These are phyloP conservation scores for Apotomis capreana DNA, from an alignment of 2,888 invertebrate species.

Conservation along the genomic window DNA sequence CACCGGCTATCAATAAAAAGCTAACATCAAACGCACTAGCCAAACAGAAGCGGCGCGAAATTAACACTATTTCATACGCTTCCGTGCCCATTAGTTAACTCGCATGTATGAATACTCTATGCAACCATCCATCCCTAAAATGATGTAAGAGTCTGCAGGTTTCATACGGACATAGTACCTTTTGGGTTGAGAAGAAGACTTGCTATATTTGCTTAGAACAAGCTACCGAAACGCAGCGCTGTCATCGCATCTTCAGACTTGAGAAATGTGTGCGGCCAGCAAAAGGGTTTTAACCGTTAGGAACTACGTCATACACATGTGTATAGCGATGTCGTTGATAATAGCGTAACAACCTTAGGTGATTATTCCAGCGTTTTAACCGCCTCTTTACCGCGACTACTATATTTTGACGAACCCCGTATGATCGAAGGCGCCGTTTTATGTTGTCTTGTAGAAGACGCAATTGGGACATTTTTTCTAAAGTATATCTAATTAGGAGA, in stretches of 20 bases:
- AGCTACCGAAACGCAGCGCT: conserved; percentile 4
- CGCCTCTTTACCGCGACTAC: no score
- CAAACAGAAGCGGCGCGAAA: conserved; percentile 49
- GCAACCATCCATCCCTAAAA: conserved; percentile 6
- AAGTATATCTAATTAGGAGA: no score
- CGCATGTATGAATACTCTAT: conserved; percentile 15
- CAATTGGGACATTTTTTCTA: no score
- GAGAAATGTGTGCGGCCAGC: neutral
- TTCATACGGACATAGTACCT: neutral
- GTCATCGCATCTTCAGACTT: neutral
- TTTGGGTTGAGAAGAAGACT: neutral
- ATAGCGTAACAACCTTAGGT: no score
- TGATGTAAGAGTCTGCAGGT: neutral
- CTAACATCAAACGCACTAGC: conserved; percentile 42
- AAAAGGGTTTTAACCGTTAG: neutral
- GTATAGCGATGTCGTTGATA: no score
- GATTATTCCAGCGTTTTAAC: no score
- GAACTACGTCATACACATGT: neutral
- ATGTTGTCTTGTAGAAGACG: no score
- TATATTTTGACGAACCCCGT: no score
- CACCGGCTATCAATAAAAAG: conserved; percentile 32
- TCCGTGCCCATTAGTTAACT: conserved; percentile 52
- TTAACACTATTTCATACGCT: conserved; percentile 58
- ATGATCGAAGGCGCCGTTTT: no score
- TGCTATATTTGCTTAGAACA: conserved; percentile 8